Percentiles rank a stretch among this genome's conserved stretches.
Evolutionary conservation across 2,888 invertebrate genomes (phyloP).

Genomic region (Noctua pronuba): DNA sequence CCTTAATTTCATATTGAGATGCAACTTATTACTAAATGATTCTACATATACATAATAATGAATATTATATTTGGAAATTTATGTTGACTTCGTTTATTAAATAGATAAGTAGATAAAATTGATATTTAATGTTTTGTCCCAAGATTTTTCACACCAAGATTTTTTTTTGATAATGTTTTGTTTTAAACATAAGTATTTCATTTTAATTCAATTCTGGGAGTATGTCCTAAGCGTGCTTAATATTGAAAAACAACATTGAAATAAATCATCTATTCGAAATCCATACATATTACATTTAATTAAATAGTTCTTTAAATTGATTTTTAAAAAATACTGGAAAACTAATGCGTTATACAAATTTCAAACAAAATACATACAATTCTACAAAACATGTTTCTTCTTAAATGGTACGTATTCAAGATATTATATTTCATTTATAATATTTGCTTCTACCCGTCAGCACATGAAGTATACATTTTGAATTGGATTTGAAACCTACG

Average conservation of each 20-base stretch:
- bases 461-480: not conserved
- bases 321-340: slow-evolving; percentile 3
- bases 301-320: not conserved
- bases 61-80: not conserved
- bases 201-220: not conserved
- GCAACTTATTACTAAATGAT: slow-evolving; percentile 21
- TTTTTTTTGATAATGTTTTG: not conserved
- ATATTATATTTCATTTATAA: not conserved
- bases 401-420: not conserved
- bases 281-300: not conserved
- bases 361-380: slow-evolving; percentile 1
- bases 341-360: not conserved
- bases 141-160: not conserved
- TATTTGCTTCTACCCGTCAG: not conserved
- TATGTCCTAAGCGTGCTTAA: not conserved
- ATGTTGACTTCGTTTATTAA: not conserved
- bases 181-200: not conserved
- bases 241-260: slow-evolving; percentile 3
- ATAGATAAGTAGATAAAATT: slow-evolving; percentile 6
- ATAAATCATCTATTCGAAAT: not conserved
- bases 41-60: slow-evolving; percentile 13
- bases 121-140: slow-evolving; percentile 5
- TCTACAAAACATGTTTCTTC: not conserved
- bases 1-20: slow-evolving; percentile 22
- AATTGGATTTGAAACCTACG: slow-evolving; percentile 5